A percentile compares a stretch with the other conserved stretches of the same genome.
Conservation (phyloP, 2,797 vertebrate genomes). For the Lacerta bilineata region DNA sequence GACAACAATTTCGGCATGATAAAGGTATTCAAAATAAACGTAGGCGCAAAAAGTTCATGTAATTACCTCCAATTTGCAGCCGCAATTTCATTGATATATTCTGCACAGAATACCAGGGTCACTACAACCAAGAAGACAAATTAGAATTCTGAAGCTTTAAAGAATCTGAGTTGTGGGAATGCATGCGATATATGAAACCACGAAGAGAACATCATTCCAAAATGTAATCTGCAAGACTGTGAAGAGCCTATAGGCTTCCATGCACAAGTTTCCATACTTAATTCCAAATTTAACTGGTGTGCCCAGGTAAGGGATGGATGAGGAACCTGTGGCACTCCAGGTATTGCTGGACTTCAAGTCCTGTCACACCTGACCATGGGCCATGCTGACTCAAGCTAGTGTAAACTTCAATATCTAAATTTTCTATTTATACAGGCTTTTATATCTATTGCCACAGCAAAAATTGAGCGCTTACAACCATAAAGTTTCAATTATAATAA, state of each 20-base stretch:
- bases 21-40: neutral
- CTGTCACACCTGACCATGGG: too few species aligned
- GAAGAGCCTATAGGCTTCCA: neutral
- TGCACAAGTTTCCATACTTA: neutral
- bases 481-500: neutral
- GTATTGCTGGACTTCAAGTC: too few species aligned
- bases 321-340: too few species aligned
- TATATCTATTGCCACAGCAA: neutral
- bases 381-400: neutral
- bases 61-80: slow-evolving; percentile 95
- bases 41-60: neutral
- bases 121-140: slow-evolving; percentile 78
- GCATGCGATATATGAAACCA: neutral
- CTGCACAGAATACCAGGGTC: slow-evolving; percentile 88
- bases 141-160: neutral
- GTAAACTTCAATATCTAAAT: neutral
- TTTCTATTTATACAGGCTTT: neutral
- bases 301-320: neutral
- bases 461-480: neutral
- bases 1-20: neutral
- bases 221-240: neutral
- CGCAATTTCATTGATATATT: slow-evolving; percentile 94
- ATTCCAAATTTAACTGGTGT: neutral
- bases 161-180: neutral
- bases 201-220: neutral